phyloP scores from a whole-genome alignment of 2,797 vertebrate species.

The Poecile montanus region DNA sequence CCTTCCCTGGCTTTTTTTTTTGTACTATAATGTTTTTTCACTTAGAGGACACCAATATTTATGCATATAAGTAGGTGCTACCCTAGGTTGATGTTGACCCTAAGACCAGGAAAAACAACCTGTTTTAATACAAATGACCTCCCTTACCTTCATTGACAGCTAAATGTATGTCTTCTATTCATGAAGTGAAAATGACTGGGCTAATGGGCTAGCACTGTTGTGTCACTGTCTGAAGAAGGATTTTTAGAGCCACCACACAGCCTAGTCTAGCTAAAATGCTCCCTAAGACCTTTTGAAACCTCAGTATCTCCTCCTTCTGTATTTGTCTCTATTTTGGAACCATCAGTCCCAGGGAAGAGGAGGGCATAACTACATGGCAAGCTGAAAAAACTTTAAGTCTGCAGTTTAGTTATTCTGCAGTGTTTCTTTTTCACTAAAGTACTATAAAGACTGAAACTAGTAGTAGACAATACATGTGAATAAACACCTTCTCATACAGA shows the following conservation, averaged over 20 bases:
- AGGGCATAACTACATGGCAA: neutral
- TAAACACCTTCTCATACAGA: neutral
- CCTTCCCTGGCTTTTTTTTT: neutral
- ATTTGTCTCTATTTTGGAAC: neutral
- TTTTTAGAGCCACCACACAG: neutral
- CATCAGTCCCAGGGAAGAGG: neutral
- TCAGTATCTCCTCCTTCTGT: neutral
- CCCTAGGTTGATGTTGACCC: neutral
- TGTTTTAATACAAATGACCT: neutral
- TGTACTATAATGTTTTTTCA: neutral
- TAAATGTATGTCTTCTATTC: neutral
- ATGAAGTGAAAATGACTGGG: neutral
- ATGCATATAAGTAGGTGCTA: neutral
- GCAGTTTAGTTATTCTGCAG: neutral
- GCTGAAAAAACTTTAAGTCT: neutral
- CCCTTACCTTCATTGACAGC: neutral
- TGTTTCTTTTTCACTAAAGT: neutral
- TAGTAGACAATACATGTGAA: neutral
- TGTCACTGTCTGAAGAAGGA: neutral
- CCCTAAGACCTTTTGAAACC: neutral
- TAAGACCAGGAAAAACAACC: neutral
- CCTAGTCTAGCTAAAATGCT: neutral
- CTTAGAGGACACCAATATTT: neutral
- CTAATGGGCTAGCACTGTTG: neutral
- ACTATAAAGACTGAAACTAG: neutral